Base-by-base conservation (phyloP, 30 jellyfish, hydroid and myxozoan genomes). In the Pseudorhiza aurosa region DNA sequence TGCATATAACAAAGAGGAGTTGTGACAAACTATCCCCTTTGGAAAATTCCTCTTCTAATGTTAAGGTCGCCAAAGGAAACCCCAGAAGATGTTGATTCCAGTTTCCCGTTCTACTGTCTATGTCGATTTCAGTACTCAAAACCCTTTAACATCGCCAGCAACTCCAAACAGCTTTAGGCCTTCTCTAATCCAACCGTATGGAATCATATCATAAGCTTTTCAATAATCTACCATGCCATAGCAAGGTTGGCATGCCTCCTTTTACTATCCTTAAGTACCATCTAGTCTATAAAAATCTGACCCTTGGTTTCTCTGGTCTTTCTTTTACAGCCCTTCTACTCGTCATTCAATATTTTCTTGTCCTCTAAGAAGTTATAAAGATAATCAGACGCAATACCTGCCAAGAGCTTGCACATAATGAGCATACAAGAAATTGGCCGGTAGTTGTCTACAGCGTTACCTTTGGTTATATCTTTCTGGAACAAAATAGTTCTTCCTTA, bases 1-100 rank as follows among this genome's bases (percentile, higher is more conserved):
- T 0, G 65, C 74, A 30, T 25, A 45, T 30, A 21, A 46, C 72
- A 50, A 72, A 72, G 4, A 72, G 31, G 10, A 53, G 68, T 6
- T 73, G 73, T 4, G 82, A 67, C 8, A 67, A 31, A 12, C 65
- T 18, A 67, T 67, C 70, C 24, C 82, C 82, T 39, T n/a, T 72
- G 86, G 86, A 72, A 72, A 14, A 50, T 72, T 17, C 77, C 77
- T 22, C 86, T 46, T 65, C 79, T 22, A 28, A 65, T 65, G 15
- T 51, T 46, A 27, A 72, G 45, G 14, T 72, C 57, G 15, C 77
- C 53, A 25, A 63, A 27, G 31, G 31, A 30, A 18, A 30, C 53
- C 24, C 63, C 60, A 7, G 53, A 28, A 2, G 77, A 63, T 8
- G 77, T 63, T 35, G 31, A 19, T 21, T 28, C 35, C 0, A 36